Evolutionary conservation across 1,140 invertebrate species (phyloP), one percentile per base, ranked within the genome.

Genomic region (Neelides sp.): DNA sequence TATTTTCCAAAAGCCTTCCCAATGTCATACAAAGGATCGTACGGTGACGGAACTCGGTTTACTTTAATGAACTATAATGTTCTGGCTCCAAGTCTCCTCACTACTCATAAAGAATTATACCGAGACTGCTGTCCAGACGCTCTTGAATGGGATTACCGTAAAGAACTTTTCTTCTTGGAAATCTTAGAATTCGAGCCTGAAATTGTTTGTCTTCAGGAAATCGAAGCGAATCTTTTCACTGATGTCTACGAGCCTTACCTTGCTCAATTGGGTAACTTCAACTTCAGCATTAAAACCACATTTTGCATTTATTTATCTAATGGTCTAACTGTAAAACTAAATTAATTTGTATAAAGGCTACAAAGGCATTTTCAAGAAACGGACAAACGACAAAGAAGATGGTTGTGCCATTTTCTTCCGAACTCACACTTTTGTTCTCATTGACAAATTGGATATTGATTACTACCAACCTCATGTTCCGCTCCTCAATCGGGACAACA

Each of bases 381-480:
- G 82, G 62, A 87, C 84, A 2, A 77, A 80, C 1, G 62, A 68
- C 19, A 75, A 80, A 55, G 64, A 63, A 10, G 87, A 93, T 68
- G 88, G 88, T 0, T 89, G 85, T 71, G 86, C 86, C 1, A 83
- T 88, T 36, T 83, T 85, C 64, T 91, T 76, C 61, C 81, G 79
- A 58, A 62, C 65, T 2, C 64, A 68, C 1, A 69, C 75, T 48
- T 84, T 90, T 58, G 62, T 71, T 30, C 57, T 85, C 22, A 54
- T 77, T 13, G 72, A 77, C n/a, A 68, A 75, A 40, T 65, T 69
- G 1, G 69, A 67, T 28, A 76, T 91, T 1, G 77, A 83, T 58
- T 79, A 73, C 57, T 69, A 66, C 53, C 71, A 69, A 53, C 65
- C 65, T 15, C 63, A 64, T 50, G 63, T 68, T 24, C 50, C 63